phyloP scores from a whole-genome alignment of 2,888 invertebrate species.

The Macrophya annulata region DNA sequence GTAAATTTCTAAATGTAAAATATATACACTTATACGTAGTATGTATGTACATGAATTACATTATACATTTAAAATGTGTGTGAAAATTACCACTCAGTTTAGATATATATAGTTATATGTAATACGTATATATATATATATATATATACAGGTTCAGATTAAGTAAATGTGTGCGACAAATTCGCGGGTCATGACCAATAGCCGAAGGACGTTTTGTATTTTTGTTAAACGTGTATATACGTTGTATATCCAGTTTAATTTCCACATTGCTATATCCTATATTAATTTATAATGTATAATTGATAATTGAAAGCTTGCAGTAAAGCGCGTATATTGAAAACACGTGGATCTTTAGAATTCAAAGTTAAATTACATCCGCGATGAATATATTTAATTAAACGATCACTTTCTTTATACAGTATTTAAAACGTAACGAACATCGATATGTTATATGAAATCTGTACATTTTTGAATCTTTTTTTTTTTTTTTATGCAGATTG shows the following conservation, averaged over 20 bases:
- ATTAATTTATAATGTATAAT: too few relatives aligned
- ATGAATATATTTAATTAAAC: neutral
- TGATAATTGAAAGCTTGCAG: neutral
- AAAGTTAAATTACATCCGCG: neutral
- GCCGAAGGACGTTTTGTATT: neutral
- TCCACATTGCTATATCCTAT: neutral
- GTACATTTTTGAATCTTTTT: too few relatives aligned
- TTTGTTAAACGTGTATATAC: neutral
- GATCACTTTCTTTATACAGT: too few relatives aligned
- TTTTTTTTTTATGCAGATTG: too few relatives aligned
- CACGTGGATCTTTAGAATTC: neutral
- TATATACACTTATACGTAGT: neutral
- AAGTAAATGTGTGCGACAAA: neutral
- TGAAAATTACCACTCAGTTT: neutral
- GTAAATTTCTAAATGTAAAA: constrained; percentile 14
- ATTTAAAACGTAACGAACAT: too few relatives aligned
- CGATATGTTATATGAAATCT: too few relatives aligned
- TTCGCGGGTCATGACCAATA: constrained; percentile 1
- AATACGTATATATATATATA: neutral
- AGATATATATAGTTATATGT: neutral
- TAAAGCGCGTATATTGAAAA: neutral
- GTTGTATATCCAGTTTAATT: neutral
- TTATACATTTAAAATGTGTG: neutral
- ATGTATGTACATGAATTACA: too few relatives aligned
- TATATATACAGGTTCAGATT: neutral